phyloP scores from a whole-genome alignment of 2,797 vertebrate species.

The Tokudaia muenninki region DNA sequence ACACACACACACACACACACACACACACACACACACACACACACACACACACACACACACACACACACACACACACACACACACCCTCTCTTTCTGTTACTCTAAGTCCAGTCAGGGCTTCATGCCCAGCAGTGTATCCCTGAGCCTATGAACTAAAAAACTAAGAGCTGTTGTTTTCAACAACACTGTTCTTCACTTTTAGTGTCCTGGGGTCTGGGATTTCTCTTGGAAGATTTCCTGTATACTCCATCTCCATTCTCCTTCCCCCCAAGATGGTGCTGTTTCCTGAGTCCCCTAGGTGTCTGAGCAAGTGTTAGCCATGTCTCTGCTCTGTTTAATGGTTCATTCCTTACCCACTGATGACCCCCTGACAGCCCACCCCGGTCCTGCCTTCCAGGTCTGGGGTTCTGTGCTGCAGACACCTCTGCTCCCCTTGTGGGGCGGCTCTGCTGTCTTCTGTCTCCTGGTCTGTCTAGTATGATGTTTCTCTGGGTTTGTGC shows the following conservation, averaged over 20 bases:
- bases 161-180: not conserved
- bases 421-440: not conserved
- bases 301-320: not conserved
- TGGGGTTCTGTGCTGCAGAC: not conserved
- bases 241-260: not conserved
- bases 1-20: not conserved
- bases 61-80: not conserved
- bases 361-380: not conserved
- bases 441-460: not conserved
- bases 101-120: not conserved
- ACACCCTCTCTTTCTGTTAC: not conserved
- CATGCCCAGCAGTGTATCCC: fast-evolving
- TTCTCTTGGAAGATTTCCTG: not conserved
- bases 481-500: not conserved
- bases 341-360: not conserved
- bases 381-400: fast-evolving
- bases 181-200: not conserved
- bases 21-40: not conserved
- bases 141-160: not conserved
- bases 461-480: not conserved
- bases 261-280: not conserved
- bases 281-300: not conserved
- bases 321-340: too few relatives aligned
- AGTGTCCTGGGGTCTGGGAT: not conserved
- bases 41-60: too few relatives aligned